phyloP scores from a whole-genome alignment of 2,888 invertebrate species.

The Stictocephala bisonia region DNA sequence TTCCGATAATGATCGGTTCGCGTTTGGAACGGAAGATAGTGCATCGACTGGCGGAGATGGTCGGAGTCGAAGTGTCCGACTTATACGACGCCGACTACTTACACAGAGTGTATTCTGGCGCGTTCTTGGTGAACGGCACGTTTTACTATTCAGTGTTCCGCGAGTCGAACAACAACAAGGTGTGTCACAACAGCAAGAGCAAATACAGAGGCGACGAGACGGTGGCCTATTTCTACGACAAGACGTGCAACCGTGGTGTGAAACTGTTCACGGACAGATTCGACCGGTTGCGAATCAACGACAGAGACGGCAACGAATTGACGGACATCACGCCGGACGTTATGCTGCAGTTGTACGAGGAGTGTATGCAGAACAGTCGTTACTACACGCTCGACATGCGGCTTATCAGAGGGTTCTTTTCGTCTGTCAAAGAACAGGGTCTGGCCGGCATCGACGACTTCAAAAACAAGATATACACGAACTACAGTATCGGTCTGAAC shows the following conservation, averaged over 20 bases:
- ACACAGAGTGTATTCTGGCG: background rate
- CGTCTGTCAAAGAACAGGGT: background rate
- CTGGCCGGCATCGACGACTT: background rate
- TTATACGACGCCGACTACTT: background rate
- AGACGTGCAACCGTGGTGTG: background rate
- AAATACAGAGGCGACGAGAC: background rate
- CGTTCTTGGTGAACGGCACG: slow-evolving; percentile 11
- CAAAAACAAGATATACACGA: background rate
- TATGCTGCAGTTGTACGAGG: background rate
- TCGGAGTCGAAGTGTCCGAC: background rate
- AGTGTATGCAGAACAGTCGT: background rate
- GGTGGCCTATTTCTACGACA: slow-evolving; percentile 14
- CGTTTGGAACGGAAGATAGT: background rate
- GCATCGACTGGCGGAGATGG: background rate
- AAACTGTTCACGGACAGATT: background rate
- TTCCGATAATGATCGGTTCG: background rate
- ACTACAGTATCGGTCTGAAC: slow-evolving; percentile 4
- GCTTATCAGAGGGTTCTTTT: background rate
- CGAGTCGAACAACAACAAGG: slow-evolving; percentile 3
- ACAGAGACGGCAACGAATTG: slow-evolving; percentile 4
- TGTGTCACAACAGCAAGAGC: slow-evolving; percentile 4
- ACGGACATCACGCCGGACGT: background rate
- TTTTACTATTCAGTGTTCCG: slow-evolving; percentile 11
- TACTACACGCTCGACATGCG: background rate
- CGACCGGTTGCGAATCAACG: background rate